Evolutionary conservation across 2,113 vertebrate genomes (phyloP).

Genomic region (Tachuris rubrigastra): DNA sequence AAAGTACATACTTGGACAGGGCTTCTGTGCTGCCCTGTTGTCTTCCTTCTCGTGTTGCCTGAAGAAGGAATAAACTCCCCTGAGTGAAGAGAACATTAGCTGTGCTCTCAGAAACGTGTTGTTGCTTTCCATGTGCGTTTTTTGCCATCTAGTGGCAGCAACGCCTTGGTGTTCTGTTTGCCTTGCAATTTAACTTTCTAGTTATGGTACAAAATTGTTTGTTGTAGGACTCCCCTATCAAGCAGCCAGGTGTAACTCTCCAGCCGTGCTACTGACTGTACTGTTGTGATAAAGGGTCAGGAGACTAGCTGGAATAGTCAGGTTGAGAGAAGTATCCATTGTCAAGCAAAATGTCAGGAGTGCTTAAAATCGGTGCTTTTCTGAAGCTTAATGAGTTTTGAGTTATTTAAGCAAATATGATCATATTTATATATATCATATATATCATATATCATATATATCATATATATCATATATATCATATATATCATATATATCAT

Average conservation of each 20-base stretch:
- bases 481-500: too few relatives aligned
- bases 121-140: not conserved
- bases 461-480: too few relatives aligned
- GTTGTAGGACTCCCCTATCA: not conserved
- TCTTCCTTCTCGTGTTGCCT: not conserved
- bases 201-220: not conserved
- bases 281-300: not conserved
- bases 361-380: not conserved
- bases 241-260: not conserved
- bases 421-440: too few relatives aligned
- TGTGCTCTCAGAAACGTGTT: not conserved
- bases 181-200: not conserved
- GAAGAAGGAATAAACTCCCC: not conserved
- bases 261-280: not conserved
- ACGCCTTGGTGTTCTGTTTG: not conserved
- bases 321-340: not conserved
- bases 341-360: not conserved
- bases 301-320: not conserved
- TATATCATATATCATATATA: too few relatives aligned
- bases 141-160: slow-evolving; percentile 56
- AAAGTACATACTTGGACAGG: not conserved
- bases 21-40: not conserved
- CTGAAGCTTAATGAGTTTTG: not conserved
- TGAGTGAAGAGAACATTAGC: not conserved
- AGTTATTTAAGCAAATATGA: not conserved